A percentile compares a stretch with the other conserved stretches of the same genome.
Evolutionary conservation across 1,140 invertebrate genomes (phyloP).

Genomic region (Hycleus phaleratus): DNA sequence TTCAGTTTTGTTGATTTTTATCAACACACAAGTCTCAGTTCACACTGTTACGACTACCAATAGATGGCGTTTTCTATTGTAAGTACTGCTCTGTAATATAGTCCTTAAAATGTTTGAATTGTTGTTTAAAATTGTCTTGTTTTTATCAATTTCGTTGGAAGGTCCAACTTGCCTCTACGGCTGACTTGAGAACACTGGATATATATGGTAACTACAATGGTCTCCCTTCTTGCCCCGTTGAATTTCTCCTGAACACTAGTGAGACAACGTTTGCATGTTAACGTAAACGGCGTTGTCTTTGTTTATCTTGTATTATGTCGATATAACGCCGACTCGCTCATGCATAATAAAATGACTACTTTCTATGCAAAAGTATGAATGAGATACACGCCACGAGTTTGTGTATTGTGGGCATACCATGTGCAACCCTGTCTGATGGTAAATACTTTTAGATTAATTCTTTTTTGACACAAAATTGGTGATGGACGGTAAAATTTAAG

Average conservation of each 20-base stretch:
- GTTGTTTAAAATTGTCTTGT: no score
- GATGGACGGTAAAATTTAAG: neutral
- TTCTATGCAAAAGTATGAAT: conserved; percentile 45
- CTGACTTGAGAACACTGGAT: conserved; percentile 43
- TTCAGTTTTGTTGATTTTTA: no score
- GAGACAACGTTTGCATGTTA: conserved; percentile 45
- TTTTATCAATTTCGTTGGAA: neutral
- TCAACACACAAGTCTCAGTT: no score
- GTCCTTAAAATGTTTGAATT: no score
- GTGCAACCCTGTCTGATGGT: no score
- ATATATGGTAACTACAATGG: conserved; percentile 41
- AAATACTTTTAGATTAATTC: no score
- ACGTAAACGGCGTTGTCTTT: conserved; percentile 45
- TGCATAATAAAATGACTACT: conserved; percentile 44
- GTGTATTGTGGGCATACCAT: conserved; percentile 19
- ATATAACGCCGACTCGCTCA: conserved; percentile 37
- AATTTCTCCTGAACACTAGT: conserved; percentile 46
- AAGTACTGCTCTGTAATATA: no score
- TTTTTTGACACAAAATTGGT: no score
- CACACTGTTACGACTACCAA: no score
- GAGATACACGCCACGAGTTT: conserved; percentile 40
- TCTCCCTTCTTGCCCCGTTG: conserved; percentile 40
- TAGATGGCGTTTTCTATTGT: no score
- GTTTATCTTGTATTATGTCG: conserved; percentile 30
- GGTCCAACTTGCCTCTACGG: conserved; percentile 33